Percentiles rank a stretch among this genome's conserved stretches.
phyloP scores from a whole-genome alignment of 2,888 invertebrate genomes.

The Drosophila kanekoi region DNA sequence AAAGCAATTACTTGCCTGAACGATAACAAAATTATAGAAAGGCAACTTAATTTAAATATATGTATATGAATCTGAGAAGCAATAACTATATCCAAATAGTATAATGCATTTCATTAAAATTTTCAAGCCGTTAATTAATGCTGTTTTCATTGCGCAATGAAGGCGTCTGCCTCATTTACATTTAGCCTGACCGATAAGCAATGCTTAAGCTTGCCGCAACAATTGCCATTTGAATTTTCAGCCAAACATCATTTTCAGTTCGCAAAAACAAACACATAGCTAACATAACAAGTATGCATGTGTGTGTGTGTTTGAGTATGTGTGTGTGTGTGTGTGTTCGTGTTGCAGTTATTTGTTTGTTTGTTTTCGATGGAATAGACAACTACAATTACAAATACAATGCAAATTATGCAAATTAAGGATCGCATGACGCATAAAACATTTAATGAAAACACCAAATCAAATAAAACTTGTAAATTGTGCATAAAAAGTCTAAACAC shows the following conservation, averaged over 20 bases:
- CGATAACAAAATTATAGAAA: background rate
- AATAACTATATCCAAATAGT: background rate
- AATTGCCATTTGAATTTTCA: conserved; percentile 41
- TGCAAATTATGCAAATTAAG: conserved; percentile 21
- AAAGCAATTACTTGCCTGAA: background rate
- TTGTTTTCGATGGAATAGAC: background rate
- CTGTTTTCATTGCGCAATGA: conserved; percentile 2
- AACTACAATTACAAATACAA: conserved; percentile 20
- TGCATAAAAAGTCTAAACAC: background rate
- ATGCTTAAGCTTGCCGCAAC: conserved; percentile 10
- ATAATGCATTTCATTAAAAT: background rate
- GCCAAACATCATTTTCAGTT: conserved; percentile 26
- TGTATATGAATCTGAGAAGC: conserved; percentile 2
- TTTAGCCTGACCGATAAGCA: conserved; percentile 9
- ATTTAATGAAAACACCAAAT: conserved; percentile 11
- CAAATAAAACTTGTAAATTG: background rate
- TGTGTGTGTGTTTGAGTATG: conserved; percentile 1
- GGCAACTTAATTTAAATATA: background rate
- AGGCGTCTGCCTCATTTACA: conserved; percentile 24
- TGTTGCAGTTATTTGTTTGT: background rate
- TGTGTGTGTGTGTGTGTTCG: background rate
- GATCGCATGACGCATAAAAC: background rate
- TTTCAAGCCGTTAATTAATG: background rate
- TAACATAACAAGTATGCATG: conserved; percentile 2
- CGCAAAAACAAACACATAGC: conserved; percentile 9